Percentiles rank a stretch among this genome's conserved stretches.
phyloP scores from a whole-genome alignment of 1,140 invertebrate species.

The Copidosoma floridanum region DNA sequence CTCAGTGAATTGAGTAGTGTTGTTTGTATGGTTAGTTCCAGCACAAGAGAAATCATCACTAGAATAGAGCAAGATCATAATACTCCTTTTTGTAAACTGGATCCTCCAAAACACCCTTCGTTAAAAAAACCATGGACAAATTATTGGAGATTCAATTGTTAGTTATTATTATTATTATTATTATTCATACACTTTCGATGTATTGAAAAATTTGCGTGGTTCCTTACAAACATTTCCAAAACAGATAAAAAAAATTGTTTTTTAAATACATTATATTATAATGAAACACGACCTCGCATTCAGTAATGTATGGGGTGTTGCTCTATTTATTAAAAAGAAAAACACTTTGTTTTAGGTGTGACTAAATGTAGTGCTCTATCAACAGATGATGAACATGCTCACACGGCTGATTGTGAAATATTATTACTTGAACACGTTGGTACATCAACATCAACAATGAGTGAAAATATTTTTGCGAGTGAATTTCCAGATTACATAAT shows the following conservation, averaged over 20 bases:
- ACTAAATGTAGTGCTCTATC: neutral
- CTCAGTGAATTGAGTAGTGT: slow-evolving; percentile 5
- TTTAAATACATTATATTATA: neutral
- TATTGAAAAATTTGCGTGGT: neutral
- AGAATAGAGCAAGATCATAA: slow-evolving; percentile 18
- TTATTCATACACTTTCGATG: neutral
- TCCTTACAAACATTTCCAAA: neutral
- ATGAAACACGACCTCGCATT: neutral
- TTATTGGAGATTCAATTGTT: slow-evolving; percentile 24
- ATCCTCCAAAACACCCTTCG: slow-evolving; percentile 13
- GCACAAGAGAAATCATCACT: slow-evolving; percentile 1
- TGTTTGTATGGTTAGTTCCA: neutral
- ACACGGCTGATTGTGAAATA: slow-evolving; percentile 10
- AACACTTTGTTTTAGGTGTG: slow-evolving; percentile 13
- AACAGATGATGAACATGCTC: slow-evolving; percentile 4
- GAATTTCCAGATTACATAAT: slow-evolving; percentile 13
- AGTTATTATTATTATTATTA: neutral
- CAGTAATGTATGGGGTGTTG: no score
- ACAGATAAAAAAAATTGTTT: neutral
- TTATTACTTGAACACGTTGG: slow-evolving; percentile 1
- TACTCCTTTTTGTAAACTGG: slow-evolving; percentile 21
- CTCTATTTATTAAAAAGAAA: no score
- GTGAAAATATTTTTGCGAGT: neutral
- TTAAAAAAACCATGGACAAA: slow-evolving; percentile 13
- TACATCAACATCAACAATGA: neutral